Base-by-base conservation (phyloP, 2,113 vertebrate genomes). In the Capreolus pygargus region DNA sequence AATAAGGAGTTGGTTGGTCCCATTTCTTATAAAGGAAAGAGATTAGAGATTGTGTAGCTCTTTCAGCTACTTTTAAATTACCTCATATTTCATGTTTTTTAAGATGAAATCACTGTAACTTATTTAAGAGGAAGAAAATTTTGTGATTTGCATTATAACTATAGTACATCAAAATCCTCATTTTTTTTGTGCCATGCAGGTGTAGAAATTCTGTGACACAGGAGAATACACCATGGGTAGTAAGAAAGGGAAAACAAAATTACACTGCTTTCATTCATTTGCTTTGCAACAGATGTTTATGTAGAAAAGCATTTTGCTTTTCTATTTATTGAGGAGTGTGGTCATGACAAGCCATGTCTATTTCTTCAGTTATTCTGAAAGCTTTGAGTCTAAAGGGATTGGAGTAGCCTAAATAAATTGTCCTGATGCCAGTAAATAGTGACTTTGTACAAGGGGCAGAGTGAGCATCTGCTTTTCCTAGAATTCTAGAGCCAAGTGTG, bases 391-490 rank as follows among this genome's bases (percentile, higher is more conserved):
- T 79, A 96, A 91, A 95, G 89, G 93, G 86, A 93, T 74, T 95
- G 70, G 95, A 92, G 60, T n/a, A 91, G 94, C 81, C 81, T 92
- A 96, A 98, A 93, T 97, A 97, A 98, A 97, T 94, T 85, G 89
- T 78, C 50, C 11, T 86, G 55, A 58, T 95, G 95, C 93, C 98
- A 98, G 94, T 96, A 95, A 97, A 92, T 85, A 93, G 93, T 96
- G 97, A 98, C 84, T 97, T 95, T 94, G 70, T 88, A 94, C 86
- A 52, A 93, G 94, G 94, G 86, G 88, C 76, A 93, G 86, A 96
- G 30, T 54, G 95, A 98, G 96, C 98, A 98, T 95, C 97, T 98
- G 97, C 58, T 96, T 97, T 96, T 95, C 88, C 91, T 94, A 93
- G 70, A 94, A 96, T 93, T 89, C 86, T 86, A 70, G 36, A 96